phyloP scores from a whole-genome alignment of 2,113 vertebrate genomes.

The Lophius piscatorius region DNA sequence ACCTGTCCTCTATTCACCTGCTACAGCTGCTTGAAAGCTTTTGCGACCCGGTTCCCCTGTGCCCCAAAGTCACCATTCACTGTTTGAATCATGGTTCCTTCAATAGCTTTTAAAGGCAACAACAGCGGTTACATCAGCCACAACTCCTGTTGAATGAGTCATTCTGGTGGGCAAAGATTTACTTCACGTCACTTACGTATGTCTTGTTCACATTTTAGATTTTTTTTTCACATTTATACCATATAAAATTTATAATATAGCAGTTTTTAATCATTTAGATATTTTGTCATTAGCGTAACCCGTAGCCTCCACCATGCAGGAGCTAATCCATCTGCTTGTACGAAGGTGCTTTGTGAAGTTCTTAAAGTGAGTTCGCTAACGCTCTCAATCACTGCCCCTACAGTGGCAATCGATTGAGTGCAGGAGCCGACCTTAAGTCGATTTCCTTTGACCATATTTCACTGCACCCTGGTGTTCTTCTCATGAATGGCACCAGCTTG shows the following conservation, averaged over 20 bases:
- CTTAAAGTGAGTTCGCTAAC: constrained; percentile 43
- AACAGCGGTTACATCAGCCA: too few relatives aligned
- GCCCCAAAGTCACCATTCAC: background rate
- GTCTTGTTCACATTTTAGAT: too few relatives aligned
- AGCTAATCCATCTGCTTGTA: constrained; percentile 19
- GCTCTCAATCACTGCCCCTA: constrained; percentile 18
- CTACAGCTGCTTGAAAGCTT: constrained; percentile 38
- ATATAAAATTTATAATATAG: too few relatives aligned
- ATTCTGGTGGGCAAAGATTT: background rate
- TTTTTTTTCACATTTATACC: too few relatives aligned
- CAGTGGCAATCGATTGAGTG: constrained; percentile 45
- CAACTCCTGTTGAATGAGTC: background rate
- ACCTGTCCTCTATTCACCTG: constrained; percentile 9
- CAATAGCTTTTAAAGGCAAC: too few relatives aligned
- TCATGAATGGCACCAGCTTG: constrained; percentile 4
- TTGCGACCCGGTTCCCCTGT: background rate
- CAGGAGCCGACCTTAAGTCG: constrained; percentile 21
- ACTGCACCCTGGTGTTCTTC: too few relatives aligned
- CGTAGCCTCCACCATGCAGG: too few relatives aligned
- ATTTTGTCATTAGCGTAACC: too few relatives aligned
- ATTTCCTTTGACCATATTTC: constrained; percentile 49
- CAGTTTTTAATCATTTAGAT: too few relatives aligned
- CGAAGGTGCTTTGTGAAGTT: constrained; percentile 36
- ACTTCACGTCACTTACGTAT: too few relatives aligned
- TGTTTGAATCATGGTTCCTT: constrained; percentile 35